These are phyloP conservation scores for Syngnathus typhle DNA, from an alignment of 2,113 vertebrate genomes.

Conservation along the genomic window DNA sequence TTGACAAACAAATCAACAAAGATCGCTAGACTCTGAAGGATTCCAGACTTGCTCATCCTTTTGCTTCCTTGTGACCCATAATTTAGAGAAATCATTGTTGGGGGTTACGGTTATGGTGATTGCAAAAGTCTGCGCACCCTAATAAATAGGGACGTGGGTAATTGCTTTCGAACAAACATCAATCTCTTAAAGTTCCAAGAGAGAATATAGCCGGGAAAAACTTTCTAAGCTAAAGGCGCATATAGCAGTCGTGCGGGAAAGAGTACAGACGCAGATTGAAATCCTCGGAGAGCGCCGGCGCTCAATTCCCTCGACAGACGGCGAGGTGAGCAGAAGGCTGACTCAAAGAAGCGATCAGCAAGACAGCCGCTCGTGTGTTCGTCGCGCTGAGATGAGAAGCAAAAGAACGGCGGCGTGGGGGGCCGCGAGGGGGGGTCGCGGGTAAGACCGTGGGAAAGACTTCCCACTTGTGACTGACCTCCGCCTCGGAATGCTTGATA, in stretches of 20 bases:
- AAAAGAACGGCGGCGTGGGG: neutral
- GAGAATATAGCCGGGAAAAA: neutral
- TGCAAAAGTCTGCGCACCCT: neutral
- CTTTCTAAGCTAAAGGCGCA: neutral
- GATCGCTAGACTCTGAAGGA: slow-evolving; percentile 48
- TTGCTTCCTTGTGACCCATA: neutral
- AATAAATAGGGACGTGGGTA: neutral
- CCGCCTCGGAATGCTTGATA: neutral
- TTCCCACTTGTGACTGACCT: neutral
- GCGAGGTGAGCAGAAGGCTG: slow-evolving; percentile 17
- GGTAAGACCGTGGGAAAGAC: neutral
- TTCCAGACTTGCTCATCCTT: neutral
- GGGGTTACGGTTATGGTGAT: neutral
- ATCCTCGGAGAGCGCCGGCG: slow-evolving; percentile 22
- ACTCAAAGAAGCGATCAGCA: slow-evolving; percentile 34
- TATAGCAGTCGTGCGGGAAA: slow-evolving; percentile 36
- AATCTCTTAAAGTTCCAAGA: neutral
- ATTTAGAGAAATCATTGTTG: neutral
- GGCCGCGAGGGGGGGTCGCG: neutral
- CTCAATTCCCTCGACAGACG: slow-evolving; percentile 34
- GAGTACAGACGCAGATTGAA: slow-evolving; percentile 24
- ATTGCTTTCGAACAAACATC: no score
- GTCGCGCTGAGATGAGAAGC: neutral
- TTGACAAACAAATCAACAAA: slow-evolving; percentile 51
- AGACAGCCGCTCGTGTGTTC: neutral